Evolutionary conservation across 2,888 invertebrate genomes (phyloP), one percentile per base, ranked within the genome.

Genomic region (Troides helena): DNA sequence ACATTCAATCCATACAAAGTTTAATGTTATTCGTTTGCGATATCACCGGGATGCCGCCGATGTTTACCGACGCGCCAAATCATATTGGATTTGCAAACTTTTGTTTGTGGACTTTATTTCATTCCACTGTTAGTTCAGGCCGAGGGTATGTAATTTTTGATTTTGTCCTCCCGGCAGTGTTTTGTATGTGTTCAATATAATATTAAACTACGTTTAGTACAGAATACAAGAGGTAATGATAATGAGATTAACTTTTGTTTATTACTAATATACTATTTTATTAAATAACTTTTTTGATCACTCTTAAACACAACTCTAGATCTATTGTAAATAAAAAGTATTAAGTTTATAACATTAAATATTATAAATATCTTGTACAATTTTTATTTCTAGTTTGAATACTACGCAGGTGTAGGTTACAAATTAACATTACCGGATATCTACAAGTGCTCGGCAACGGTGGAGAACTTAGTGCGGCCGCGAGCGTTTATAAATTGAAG

Each of bases 1-100:
- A 93, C 93, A 92, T 93, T 92, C 92, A 92, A 92, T 92, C 92
- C 92, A 92, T 92, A 92, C 92, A 92, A 92, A 92, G 92, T 92
- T 92, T 92, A 92, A 92, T 92, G 92, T 92, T 92, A 92, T 92
- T 92, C 92, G 92, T 90, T 91, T 89, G 89, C 91, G 92, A 92
- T 92, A 92, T 92, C 92, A 92, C 92, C 87, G 91, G 91, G 91
- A 90, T 89, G 91, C 92, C 88, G 90, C 89, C 90, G 90, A 90
- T 92, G 92, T 92, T 92, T 92, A 92, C 92, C 90, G 92, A 91
- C 91, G 91, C 92, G 78, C 79, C 79, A 91, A 92, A 92, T 92
- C 92, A 92, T 92, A 92, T 92, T 92, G 92, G 92, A 92, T 92
- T 92, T 92, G 91, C 92, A 91, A 92, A 92, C 90, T 92, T 92